Evolutionary conservation across 2,888 invertebrate genomes (phyloP).

Genomic region (Hemicrepidius hirtus): DNA sequence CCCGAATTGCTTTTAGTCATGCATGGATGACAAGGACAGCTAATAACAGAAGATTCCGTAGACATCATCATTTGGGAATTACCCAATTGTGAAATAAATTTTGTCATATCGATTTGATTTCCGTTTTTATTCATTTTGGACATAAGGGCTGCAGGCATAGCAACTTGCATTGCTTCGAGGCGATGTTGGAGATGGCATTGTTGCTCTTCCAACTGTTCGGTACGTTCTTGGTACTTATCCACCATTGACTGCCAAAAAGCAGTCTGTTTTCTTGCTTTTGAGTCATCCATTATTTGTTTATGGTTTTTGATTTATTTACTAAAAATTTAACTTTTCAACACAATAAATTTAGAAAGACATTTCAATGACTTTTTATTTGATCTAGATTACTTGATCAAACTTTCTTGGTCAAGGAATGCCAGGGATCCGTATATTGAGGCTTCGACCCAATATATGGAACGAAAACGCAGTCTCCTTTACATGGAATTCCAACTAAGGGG

Average conservation of each 20-base stretch:
- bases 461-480: too few species aligned
- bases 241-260: constrained; percentile 66
- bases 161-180: constrained; percentile 73
- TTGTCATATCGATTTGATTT: constrained; percentile 49
- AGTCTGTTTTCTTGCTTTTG: constrained; percentile 36
- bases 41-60: neutral
- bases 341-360: neutral
- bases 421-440: too few species aligned
- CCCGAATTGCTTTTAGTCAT: neutral
- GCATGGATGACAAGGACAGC: constrained; percentile 8
- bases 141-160: constrained; percentile 15
- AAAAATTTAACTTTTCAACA: neutral
- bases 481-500: too few species aligned
- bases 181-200: constrained; percentile 74
- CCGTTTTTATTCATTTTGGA: constrained; percentile 13
- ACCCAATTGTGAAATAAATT: constrained; percentile 58
- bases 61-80: constrained; percentile 38
- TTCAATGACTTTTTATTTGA: neutral
- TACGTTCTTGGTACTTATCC: constrained; percentile 75
- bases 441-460: too few species aligned
- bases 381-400: neutral
- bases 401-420: too few species aligned
- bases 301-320: neutral
- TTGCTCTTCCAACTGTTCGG: constrained; percentile 73
- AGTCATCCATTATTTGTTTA: constrained; percentile 20